phyloP scores from a whole-genome alignment of 2,888 invertebrate genomes.

The Oscheius sp. region DNA sequence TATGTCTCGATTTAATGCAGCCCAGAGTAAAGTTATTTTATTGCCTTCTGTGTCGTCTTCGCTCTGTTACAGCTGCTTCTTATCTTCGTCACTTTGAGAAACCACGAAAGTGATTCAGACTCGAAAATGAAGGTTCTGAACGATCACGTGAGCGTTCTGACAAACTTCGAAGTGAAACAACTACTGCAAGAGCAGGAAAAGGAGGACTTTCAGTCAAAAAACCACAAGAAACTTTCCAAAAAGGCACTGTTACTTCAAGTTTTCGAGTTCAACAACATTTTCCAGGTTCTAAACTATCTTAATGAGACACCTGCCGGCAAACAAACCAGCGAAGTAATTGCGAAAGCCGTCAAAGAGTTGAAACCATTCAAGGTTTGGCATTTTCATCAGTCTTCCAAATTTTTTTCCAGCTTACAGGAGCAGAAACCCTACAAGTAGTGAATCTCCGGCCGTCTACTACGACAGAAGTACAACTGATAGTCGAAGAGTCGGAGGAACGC shows the following conservation, averaged over 20 bases:
- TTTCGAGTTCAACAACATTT: conserved; percentile 1
- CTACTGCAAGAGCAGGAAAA: conserved; percentile 43
- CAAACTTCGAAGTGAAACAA: conserved; percentile 54
- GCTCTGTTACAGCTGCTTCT: no score
- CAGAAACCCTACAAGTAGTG: conserved; percentile 56
- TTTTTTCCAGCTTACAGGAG: conserved; percentile 48
- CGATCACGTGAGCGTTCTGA: conserved; percentile 44
- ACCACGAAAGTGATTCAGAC: no score
- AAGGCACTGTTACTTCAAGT: conserved; percentile 6
- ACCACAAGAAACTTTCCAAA: not conserved
- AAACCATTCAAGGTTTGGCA: conserved; percentile 13
- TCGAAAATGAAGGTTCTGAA: conserved; percentile 53
- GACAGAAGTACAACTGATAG: conserved; percentile 54
- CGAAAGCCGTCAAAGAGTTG: not conserved
- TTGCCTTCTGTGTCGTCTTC: no score
- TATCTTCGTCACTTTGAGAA: no score
- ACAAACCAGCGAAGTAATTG: conserved; percentile 19
- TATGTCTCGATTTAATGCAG: no score
- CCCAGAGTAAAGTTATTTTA: no score
- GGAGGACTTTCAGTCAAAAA: not conserved
- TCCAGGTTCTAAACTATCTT: conserved; percentile 17
- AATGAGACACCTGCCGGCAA: conserved; percentile 12
- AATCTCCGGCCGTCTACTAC: conserved; percentile 51
- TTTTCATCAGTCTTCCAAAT: not conserved
- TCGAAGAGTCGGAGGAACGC: conserved; percentile 61